Percentiles rank a stretch among this genome's conserved stretches.
Evolutionary conservation across 2,797 vertebrate species (phyloP).

Genomic region (Sparus aurata): DNA sequence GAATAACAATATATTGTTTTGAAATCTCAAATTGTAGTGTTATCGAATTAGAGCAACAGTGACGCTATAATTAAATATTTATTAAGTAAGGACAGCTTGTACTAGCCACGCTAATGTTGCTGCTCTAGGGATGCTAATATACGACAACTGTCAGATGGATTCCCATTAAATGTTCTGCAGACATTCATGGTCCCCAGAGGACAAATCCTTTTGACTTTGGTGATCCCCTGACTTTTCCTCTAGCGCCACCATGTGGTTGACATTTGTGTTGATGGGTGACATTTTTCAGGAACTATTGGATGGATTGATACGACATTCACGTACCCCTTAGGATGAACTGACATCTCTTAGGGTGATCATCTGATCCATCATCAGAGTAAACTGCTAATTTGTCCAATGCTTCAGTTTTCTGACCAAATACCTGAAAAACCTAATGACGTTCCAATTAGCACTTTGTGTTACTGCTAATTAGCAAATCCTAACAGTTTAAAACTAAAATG

Average conservation of each 20-base stretch:
- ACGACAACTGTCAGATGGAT: not conserved
- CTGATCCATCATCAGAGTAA: not conserved
- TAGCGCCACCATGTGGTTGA: not conserved
- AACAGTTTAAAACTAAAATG: too few species aligned
- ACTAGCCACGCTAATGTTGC: not conserved
- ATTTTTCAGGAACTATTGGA: not conserved
- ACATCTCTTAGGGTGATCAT: not conserved
- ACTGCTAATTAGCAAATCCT: not conserved
- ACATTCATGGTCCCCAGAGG: not conserved
- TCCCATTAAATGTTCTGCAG: not conserved
- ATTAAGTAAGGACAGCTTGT: not conserved
- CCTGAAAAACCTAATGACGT: not conserved
- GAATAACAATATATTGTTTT: not conserved
- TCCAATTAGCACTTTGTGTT: not conserved
- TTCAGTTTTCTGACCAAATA: not conserved
- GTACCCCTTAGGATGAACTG: rapidly evolving
- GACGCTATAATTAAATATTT: not conserved
- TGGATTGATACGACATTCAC: not conserved
- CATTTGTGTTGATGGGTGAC: not conserved
- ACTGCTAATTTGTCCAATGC: not conserved
- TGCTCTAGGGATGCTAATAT: not conserved
- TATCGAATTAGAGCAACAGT: not conserved
- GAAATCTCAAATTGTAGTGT: not conserved
- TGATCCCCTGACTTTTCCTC: not conserved
- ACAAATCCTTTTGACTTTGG: not conserved